Conservation (phyloP, 2,797 vertebrate species). For the Falco naumanni region DNA sequence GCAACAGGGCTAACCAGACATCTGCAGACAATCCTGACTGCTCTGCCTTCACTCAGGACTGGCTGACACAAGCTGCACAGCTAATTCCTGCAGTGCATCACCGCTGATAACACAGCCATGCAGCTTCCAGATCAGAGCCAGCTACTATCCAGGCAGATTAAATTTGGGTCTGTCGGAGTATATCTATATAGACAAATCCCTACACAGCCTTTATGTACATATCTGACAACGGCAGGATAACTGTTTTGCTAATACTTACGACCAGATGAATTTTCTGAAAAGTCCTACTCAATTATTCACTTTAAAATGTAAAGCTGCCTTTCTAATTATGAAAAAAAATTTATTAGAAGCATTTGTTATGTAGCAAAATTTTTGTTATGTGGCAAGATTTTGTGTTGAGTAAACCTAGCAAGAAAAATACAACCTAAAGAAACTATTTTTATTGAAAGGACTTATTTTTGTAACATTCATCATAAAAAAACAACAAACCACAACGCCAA, state of each 20-base stretch:
- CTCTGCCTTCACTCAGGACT: not conserved
- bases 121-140: not conserved
- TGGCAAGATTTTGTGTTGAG: not conserved
- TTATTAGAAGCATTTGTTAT: not conserved
- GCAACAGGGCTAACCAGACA: not conserved
- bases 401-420: not conserved
- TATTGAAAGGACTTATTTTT: not conserved
- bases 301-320: not conserved
- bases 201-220: not conserved
- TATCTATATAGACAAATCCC: not conserved
- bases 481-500: too few species aligned
- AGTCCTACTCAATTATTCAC: not conserved
- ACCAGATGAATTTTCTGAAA: not conserved
- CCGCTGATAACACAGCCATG: accelerated
- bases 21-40: not conserved
- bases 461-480: not conserved
- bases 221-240: not conserved
- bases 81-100: not conserved
- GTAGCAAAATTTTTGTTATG: not conserved
- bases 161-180: not conserved
- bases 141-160: not conserved
- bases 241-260: not conserved
- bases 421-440: not conserved
- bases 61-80: not conserved
- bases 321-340: not conserved